Base-by-base conservation (phyloP, 2,797 vertebrate genomes). In the Pangasius djambal region DNA sequence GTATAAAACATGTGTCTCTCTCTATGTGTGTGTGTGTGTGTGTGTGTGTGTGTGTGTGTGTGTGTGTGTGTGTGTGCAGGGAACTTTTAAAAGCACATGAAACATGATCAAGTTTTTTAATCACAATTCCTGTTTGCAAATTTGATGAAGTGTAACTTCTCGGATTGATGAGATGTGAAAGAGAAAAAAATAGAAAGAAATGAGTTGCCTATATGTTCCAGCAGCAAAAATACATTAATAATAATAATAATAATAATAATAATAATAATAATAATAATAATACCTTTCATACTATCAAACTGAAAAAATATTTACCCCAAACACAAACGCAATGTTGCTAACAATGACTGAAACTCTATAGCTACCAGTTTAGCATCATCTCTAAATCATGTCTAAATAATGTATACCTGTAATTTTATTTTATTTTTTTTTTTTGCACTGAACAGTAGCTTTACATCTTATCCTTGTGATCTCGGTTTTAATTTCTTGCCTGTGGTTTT, bases 1-100 rank as follows among this genome's bases (percentile, higher is more conserved):
- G 81, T 63, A 63, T 83, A 63, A 96, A 96, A 96, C 95, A 96
- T 96, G 87, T 90, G 87, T n/a, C n/a, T n/a, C n/a, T n/a, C n/a
- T n/a, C n/a, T n/a, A n/a, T 89, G 70, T 40, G 69, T 75, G 55
- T 44, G 50, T 44, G 81, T 52, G 70, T 77, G 87, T 31, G 87
- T 83, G 86, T 87, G 75, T 79, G 82, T 96, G 88, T 91, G 86
- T 88, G 91, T 92, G 92, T 88, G 91, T 92, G 92, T 96, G 87
- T 90, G 87, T 40, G 31, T 82, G 57, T 61, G 20, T 25, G 82
- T 96, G 88, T 91, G 86, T 88, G 12, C 13, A 37, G 20, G 18
- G 8, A 55, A 31, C 50, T 94, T 95, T 95, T 92, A 94, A 95
- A 96, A 95, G 91, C 92, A 93, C 94, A 94, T 94, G 93, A 92